Evolutionary conservation across 2,888 invertebrate species (phyloP), one percentile per base, ranked within the genome.

Genomic region (Cabera pusaria): DNA sequence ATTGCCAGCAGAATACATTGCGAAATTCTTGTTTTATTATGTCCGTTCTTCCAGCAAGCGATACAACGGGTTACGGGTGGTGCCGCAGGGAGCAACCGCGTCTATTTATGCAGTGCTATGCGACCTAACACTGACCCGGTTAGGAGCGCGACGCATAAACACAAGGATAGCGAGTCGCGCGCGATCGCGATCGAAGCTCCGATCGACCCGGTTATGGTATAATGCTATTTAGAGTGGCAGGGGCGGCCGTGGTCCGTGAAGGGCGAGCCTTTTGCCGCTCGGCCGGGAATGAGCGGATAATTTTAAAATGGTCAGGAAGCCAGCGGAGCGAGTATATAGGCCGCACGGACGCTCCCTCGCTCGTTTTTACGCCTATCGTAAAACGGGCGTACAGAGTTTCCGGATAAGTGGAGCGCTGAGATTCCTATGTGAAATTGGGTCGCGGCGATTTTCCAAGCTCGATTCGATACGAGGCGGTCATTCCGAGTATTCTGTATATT

Each of bases 111-210:
- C 82, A 78, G 73, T 68, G 76, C 78, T 80, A 80, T 83, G 82
- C 75, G 85, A 80, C 84, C 86, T 87, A 87, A 84, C 86, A 87
- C 86, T 87, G 87, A 86, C 86, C 87, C 71, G 81, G 82, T 83
- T 86, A 81, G 73, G 60, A 59, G 63, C 58, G 57, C 75, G 67
- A 70, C 74, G 77, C 77, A 72, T 80, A 76, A 78, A 78, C 78
- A 82, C 79, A 81, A 82, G 76, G 75, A 77, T 69, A 72, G 67
- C 70, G 58, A 68, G 62, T 59, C 55, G 49, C 46, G 46, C 46
- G 43, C 47, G 47, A 44, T 46, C 41, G 28, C 42, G 45, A 46
- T 47, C 43, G 48, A 42, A 35, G 45, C 42, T 42, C 28, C 9
- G 59, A 68, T 69, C 73, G 64, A 66, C 64, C 63, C 59, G 70